Percentiles rank a stretch among this genome's conserved stretches.
These are phyloP conservation scores for Charina bottae DNA, from an alignment of 2,113 vertebrate species.

Conservation along the genomic window DNA sequence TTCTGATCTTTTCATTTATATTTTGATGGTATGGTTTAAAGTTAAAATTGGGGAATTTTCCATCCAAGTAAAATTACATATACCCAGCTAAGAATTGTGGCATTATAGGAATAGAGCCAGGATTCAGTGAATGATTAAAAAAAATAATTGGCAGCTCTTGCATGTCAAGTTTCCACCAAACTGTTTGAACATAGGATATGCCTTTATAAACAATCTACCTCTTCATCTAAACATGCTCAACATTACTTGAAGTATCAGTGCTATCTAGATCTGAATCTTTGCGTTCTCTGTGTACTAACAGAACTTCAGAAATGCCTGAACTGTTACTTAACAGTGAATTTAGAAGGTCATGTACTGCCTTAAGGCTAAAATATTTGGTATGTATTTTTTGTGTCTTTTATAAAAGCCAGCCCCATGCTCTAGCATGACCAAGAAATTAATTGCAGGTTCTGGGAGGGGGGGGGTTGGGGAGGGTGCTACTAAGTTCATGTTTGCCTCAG, in stretches of 20 bases:
- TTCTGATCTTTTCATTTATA: not conserved
- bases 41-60: constrained; percentile 5
- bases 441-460: not conserved
- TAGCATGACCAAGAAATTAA: not conserved
- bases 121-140: not conserved
- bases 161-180: not conserved
- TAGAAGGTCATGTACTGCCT: not conserved
- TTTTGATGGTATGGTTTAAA: not conserved
- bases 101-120: not conserved
- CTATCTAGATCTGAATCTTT: not conserved
- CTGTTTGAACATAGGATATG: not conserved
- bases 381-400: not conserved
- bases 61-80: not conserved
- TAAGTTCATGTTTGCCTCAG: not conserved
- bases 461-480: not conserved
- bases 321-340: not conserved
- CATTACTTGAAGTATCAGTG: not conserved
- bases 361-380: not conserved
- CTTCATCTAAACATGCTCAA: constrained; percentile 2
- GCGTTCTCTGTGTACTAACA: not conserved
- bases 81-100: not conserved
- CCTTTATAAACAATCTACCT: constrained; percentile 12
- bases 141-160: not conserved
- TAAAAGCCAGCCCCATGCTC: not conserved
- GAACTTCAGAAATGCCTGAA: constrained; percentile 1